Evolutionary conservation across 2,113 vertebrate genomes (phyloP).

Genomic region (Chaetorhynchus papuensis): DNA sequence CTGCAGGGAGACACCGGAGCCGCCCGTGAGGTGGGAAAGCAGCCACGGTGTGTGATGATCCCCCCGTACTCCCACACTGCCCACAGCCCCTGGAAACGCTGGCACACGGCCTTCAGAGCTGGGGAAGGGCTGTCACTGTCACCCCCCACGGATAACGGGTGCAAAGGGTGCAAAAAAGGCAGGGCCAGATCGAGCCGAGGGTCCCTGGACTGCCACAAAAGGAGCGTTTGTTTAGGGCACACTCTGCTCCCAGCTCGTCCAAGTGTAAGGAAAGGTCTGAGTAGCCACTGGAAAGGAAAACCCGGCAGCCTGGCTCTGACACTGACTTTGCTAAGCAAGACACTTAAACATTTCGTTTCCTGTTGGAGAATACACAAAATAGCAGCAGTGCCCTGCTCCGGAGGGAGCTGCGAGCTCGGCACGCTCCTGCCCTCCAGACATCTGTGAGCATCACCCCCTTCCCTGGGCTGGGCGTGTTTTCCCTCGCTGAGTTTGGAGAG

Average conservation of each 20-base stretch:
- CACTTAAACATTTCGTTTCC: not conserved
- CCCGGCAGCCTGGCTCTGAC: not conserved
- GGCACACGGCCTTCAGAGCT: rapidly evolving
- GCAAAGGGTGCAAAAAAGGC: not conserved
- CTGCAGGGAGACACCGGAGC: constrained; percentile 64
- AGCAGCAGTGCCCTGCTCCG: not conserved
- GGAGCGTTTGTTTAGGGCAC: rapidly evolving
- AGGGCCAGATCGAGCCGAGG: rapidly evolving
- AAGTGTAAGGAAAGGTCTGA: not conserved
- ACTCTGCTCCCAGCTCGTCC: not conserved
- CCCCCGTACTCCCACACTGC: not conserved
- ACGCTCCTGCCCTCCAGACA: not conserved
- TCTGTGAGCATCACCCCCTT: not conserved
- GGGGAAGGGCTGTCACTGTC: not conserved
- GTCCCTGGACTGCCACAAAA: not conserved
- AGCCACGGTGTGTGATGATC: rapidly evolving
- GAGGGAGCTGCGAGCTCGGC: not conserved
- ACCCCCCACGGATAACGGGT: rapidly evolving
- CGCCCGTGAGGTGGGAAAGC: not conserved
- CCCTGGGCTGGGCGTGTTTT: not conserved
- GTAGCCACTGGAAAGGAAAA: not conserved
- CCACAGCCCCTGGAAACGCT: not conserved
- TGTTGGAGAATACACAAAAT: not conserved
- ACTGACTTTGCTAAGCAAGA: not conserved
- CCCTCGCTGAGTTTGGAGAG: not conserved